phyloP scores from a whole-genome alignment of 2,888 invertebrate genomes.

The Stenodera caucasica region DNA sequence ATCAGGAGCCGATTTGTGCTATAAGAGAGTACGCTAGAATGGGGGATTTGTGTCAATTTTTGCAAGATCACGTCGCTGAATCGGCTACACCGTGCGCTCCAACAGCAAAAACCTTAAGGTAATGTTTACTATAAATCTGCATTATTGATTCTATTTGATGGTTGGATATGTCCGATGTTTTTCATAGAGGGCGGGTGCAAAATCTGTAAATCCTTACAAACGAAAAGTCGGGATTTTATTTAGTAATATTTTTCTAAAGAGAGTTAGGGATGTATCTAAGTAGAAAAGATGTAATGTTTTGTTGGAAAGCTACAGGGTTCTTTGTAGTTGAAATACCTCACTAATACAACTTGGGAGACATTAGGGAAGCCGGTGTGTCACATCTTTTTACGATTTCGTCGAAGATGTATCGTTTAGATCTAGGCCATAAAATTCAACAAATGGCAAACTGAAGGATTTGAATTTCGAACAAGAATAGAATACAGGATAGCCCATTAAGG shows the following conservation, averaged over 20 bases:
- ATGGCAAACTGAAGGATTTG: slow-evolving; percentile 6
- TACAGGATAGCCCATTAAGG: neutral
- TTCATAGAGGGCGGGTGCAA: neutral
- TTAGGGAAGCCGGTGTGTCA: neutral
- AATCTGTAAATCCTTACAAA: neutral
- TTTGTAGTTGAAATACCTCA: neutral
- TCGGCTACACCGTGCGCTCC: slow-evolving; percentile 65
- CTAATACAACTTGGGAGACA: slow-evolving; percentile 2
- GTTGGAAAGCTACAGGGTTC: neutral
- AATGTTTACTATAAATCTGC: slow-evolving; percentile 34
- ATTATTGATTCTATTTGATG: neutral
- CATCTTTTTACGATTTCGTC: neutral
- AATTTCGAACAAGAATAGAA: neutral
- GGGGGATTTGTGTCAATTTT: slow-evolving; percentile 83
- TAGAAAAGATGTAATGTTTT: neutral
- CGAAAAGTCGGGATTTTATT: neutral
- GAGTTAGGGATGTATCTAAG: neutral
- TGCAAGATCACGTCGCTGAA: slow-evolving; percentile 78
- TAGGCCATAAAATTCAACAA: slow-evolving; percentile 3
- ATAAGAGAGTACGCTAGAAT: slow-evolving; percentile 76
- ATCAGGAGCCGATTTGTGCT: slow-evolving; percentile 73
- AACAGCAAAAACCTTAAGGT: slow-evolving; percentile 73
- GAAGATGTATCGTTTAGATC: neutral
- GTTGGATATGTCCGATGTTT: neutral
- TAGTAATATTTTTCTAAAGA: neutral